These are phyloP conservation scores for Ganaspis brasiliensis DNA, from an alignment of 2,888 invertebrate genomes.

Conservation along the genomic window DNA sequence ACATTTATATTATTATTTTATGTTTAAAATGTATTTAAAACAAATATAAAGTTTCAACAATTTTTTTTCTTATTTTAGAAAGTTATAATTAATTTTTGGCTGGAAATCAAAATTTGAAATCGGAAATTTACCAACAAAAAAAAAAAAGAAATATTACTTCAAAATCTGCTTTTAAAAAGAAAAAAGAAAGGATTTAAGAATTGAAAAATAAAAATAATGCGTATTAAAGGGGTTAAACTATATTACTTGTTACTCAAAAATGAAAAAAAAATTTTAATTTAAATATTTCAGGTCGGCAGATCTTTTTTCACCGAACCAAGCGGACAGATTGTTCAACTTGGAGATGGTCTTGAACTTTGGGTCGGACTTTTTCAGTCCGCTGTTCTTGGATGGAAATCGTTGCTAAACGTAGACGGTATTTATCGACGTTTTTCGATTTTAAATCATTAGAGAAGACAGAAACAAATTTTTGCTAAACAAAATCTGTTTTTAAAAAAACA, in stretches of 20 bases:
- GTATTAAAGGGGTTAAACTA: background rate
- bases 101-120: no score
- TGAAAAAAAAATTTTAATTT: background rate
- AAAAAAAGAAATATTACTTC: no score
- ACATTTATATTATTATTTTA: no score
- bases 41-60: no score
- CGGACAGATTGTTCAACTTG: slow-evolving; percentile 83
- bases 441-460: no score
- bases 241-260: no score
- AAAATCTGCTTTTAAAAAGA: no score
- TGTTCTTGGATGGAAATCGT: slow-evolving; percentile 92
- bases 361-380: slow-evolving; percentile 96
- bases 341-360: slow-evolving; percentile 94
- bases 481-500: no score
- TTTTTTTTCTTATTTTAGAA: background rate
- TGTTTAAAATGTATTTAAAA: no score
- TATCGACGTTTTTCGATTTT: background rate
- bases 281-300: slow-evolving; percentile 85
- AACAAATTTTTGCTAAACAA: slow-evolving; percentile 10
- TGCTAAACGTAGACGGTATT: slow-evolving; percentile 93
- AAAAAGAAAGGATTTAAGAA: no score
- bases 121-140: no score
- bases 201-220: background rate
- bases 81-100: no score
- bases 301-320: slow-evolving; percentile 88